These are phyloP conservation scores for Sarotherodon lohbergeri DNA, from an alignment of 2,113 vertebrate species.

Conservation along the genomic window DNA sequence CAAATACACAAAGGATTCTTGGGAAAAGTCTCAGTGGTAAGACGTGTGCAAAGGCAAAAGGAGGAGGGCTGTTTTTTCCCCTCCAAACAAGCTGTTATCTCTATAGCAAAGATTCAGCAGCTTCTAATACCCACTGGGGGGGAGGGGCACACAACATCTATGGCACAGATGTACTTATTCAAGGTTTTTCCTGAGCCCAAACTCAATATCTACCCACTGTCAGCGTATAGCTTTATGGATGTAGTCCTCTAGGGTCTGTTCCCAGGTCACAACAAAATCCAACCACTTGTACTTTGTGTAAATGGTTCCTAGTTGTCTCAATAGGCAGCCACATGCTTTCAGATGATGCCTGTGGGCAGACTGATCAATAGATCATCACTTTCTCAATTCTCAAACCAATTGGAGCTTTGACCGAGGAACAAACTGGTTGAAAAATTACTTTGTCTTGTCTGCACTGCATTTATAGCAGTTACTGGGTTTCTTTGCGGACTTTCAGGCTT, in stretches of 20 bases:
- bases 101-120: background rate
- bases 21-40: constrained; percentile 14
- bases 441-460: background rate
- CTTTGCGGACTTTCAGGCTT: background rate
- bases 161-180: background rate
- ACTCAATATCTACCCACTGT: background rate
- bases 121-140: background rate
- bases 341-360: background rate
- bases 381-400: background rate
- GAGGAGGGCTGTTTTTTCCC: background rate
- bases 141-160: background rate
- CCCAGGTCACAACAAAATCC: background rate
- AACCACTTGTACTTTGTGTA: background rate
- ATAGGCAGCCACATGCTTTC: background rate
- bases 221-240: background rate
- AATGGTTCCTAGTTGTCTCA: background rate
- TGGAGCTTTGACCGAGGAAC: background rate
- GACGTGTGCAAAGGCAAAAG: background rate
- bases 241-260: background rate
- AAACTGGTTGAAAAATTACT: background rate
- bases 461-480: background rate
- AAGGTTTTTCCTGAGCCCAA: background rate
- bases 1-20: background rate
- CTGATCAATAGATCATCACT: background rate
- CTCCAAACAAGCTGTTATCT: background rate